Base-by-base conservation (phyloP, 2,888 invertebrate species). In the Folsomia candida region DNA sequence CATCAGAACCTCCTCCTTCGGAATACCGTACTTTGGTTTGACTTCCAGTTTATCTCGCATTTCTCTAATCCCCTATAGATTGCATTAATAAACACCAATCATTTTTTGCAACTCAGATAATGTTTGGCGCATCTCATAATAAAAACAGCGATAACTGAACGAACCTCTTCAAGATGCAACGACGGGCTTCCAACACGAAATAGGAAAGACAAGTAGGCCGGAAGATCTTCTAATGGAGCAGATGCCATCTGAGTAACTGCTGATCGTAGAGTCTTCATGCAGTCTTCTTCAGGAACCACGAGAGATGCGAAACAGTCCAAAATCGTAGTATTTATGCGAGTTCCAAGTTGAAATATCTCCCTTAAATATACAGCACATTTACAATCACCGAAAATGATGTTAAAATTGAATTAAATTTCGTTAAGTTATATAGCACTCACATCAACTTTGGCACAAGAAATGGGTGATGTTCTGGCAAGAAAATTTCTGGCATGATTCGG, bases 41-140 rank as follows among this genome's bases (percentile, higher is more conserved):
- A 76, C 20, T 58, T 54, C 64, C 1, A 76, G 61, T n/a, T 75
- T 76, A 57, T 75, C 73, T 2, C 76, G 63, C 51, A 76, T 71
- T 1, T 68, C 60, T 1, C n/a, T 28, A 24, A 76, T 71, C 20
- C 47, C 54, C 75, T 75, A 22, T n/a, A 25, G 27, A 66, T 51
- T 24, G 22, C 18, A 68, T 24, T 25, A 18, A 68, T 27, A 66
- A 54, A 4, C 9, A 61, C 9, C 2, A 24, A 54, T 57, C n/a
- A n/a, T n/a, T n/a, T n/a, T n/a, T n/a, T n/a, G n/a, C n/a, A n/a
- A n/a, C n/a, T n/a, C n/a, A n/a, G n/a, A n/a, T n/a, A n/a, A n/a
- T n/a, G n/a, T n/a, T n/a, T n/a, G n/a, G n/a, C n/a, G n/a, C n/a
- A n/a, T n/a, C n/a, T 22, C 2, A 69, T 22, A 27, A 54, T 26